Evolutionary conservation across 2,797 vertebrate species (phyloP).

Genomic region (Cephalopachus bancanus): DNA sequence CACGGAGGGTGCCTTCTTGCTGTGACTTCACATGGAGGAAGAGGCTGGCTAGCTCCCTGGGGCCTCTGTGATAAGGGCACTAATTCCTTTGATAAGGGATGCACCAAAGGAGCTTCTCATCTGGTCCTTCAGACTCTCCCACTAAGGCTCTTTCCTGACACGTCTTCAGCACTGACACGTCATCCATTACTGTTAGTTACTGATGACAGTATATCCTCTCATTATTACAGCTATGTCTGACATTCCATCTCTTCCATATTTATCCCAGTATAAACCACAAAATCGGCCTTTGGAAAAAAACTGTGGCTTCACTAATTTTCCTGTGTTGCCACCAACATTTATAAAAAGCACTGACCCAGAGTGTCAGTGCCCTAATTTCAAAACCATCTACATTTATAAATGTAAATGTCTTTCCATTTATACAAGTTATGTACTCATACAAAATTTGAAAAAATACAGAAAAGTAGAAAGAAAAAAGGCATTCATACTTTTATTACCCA

Average conservation of each 20-base stretch:
- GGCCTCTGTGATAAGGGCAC: neutral
- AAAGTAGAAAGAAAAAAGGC: neutral
- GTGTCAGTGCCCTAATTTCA: neutral
- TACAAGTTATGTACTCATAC: neutral
- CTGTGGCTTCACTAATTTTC: neutral
- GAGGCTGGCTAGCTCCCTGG: neutral
- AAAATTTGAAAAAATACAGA: constrained; percentile 15
- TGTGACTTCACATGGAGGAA: neutral
- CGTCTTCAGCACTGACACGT: too few species aligned
- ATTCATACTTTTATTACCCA: neutral
- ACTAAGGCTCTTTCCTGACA: neutral
- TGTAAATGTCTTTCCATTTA: neutral
- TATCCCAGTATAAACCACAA: neutral
- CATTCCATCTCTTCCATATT: neutral
- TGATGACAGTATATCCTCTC: neutral
- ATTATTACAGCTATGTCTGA: neutral
- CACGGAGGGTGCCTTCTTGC: neutral
- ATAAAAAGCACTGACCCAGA: neutral
- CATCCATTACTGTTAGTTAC: neutral
- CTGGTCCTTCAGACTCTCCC: neutral
- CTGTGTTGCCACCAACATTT: neutral
- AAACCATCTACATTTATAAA: neutral
- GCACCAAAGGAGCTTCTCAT: neutral
- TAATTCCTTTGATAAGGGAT: neutral
- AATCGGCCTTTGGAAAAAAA: neutral